A percentile compares a stretch with the other conserved stretches of the same genome.
Conservation (phyloP, 2,888 invertebrate species). For the Catocala fraxini region DNA sequence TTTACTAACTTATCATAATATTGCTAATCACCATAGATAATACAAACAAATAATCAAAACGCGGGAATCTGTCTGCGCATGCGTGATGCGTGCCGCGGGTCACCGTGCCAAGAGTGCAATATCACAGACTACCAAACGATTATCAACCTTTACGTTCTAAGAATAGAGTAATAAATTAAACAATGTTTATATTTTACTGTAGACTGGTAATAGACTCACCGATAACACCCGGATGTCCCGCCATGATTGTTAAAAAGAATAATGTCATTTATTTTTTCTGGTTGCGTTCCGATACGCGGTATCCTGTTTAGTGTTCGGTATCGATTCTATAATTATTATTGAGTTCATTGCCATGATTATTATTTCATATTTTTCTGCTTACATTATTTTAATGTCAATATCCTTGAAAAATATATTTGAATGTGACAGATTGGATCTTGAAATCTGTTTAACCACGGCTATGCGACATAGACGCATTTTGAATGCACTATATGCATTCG, state of each 20-base stretch:
- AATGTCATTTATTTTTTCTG: slow-evolving; percentile 25
- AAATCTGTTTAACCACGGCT: no score
- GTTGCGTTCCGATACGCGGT: slow-evolving; percentile 22
- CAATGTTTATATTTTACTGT: slow-evolving; percentile 17
- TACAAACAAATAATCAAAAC: slow-evolving; percentile 25
- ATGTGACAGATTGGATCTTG: no score
- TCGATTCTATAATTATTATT: slow-evolving; percentile 43
- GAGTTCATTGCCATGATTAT: slow-evolving; percentile 36
- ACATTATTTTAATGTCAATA: no score
- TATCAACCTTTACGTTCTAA: slow-evolving; percentile 4
- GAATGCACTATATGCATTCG: no score
- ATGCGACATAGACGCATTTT: no score
- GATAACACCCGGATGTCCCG: slow-evolving; percentile 63
- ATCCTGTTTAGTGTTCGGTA: slow-evolving; percentile 46
- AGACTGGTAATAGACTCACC: slow-evolving; percentile 60
- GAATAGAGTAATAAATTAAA: slow-evolving; percentile 7
- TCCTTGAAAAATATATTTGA: no score
- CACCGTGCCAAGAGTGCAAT: slow-evolving; percentile 46
- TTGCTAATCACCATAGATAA: slow-evolving; percentile 40
- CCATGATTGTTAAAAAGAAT: slow-evolving; percentile 37
- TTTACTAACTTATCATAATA: slow-evolving; percentile 10
- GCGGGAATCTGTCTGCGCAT: slow-evolving; percentile 46
- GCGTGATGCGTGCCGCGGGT: slow-evolving; percentile 50
- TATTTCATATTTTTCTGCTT: slow-evolving; percentile 5
- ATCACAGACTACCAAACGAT: slow-evolving; percentile 6